Evolutionary conservation across 1,140 invertebrate species (phyloP).

Genomic region (Heliconius hewitsoni): DNA sequence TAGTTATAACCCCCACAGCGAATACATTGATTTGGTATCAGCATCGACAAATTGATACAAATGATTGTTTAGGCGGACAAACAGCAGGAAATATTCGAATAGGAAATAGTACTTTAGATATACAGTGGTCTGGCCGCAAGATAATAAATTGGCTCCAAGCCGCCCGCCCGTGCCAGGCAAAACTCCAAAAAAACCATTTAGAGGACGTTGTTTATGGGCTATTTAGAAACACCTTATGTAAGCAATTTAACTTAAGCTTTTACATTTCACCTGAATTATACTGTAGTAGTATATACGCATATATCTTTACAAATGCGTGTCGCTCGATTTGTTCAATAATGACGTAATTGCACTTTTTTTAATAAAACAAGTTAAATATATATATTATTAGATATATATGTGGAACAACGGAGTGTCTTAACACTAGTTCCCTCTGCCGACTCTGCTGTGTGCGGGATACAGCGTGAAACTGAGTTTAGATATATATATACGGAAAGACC

Average conservation of each 20-base stretch:
- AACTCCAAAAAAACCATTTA: conserved; percentile 35
- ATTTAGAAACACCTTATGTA: conserved; percentile 38
- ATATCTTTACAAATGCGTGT: too few species aligned
- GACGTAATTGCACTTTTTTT: too few species aligned
- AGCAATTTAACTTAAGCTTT: conserved; percentile 31
- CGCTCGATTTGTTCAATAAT: too few species aligned
- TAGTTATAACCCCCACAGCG: conserved; percentile 40
- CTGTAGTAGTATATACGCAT: not conserved
- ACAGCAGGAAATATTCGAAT: conserved; percentile 49
- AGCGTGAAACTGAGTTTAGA: too few species aligned
- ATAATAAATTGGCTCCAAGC: conserved; percentile 44
- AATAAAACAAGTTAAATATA: too few species aligned
- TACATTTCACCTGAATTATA: not conserved
- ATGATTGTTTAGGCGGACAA: conserved; percentile 55
- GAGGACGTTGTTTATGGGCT: conserved; percentile 39
- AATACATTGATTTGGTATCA: conserved; percentile 52
- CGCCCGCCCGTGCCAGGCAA: conserved; percentile 36
- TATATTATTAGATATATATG: too few species aligned
- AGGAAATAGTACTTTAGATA: conserved; percentile 43
- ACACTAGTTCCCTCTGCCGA: too few species aligned
- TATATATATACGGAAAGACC: too few species aligned
- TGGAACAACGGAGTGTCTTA: too few species aligned
- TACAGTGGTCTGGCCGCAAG: conserved; percentile 43
- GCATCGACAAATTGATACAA: conserved; percentile 56
- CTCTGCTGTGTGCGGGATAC: too few species aligned